Evolutionary conservation across 2,888 invertebrate species (phyloP), one percentile per base, ranked within the genome.

Genomic region (Rhagium mordax): DNA sequence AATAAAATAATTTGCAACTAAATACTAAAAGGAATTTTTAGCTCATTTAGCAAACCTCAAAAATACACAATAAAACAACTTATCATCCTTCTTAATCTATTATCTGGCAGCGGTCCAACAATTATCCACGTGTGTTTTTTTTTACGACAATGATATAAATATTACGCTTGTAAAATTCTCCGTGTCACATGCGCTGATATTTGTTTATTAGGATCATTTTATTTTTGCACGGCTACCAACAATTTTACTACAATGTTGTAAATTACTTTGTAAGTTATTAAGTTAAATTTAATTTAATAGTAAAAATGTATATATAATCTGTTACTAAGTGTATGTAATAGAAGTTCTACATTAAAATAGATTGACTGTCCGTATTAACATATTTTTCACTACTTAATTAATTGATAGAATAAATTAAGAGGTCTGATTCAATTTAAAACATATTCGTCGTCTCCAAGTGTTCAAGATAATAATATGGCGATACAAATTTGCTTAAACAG

Each of bases 101-200:
- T 71, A 49, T 29, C 65, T 71, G 71, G 71, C 71, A 71, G 16
- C 24, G n/a, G 24, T 33, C 29, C 71, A 71, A 65, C 21, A 48
- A 49, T 62, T 65, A 59, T 64, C 64, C 71, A 71, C 71, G 71
- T 65, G 59, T 59, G 48, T 71, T 71, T 57, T 53, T 55, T 41
- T 57, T 64, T 64, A 29, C 21, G 65, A 65, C 65, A 62, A 65
- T 18, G 33, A 64, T 41, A 71, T 65, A 48, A 49, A 59, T 62
- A 55, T 62, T 70, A 62, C 61, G 70, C 60, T 53, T 71, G 65
- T 71, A 49, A 65, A 49, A 55, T 48, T 27, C 47, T 16, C 47
- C 49, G 21, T 16, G 29, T 65, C 59, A 53, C 62, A 55, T 53
- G 21, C 41, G 2, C 55, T 33, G 16, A 15, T 59, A 33, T 33